Conservation (phyloP, 2,888 invertebrate genomes). For the Shargacucullia verbasci region DNA sequence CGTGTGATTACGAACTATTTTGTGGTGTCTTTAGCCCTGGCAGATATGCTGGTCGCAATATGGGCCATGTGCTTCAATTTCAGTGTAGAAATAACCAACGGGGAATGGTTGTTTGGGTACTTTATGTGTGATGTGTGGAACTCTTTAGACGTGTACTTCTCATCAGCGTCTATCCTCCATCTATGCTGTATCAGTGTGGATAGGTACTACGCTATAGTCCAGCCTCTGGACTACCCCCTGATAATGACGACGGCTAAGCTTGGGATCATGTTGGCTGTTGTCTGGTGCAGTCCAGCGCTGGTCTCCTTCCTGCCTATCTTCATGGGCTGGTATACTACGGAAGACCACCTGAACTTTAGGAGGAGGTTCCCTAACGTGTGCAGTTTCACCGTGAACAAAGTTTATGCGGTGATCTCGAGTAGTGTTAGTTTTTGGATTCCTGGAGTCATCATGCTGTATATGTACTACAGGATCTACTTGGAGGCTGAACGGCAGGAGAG, state of each 20-base stretch:
- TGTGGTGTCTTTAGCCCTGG: constrained; percentile 97
- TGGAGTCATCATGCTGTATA: constrained; percentile 97
- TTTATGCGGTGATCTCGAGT: constrained; percentile 96
- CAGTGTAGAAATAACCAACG: constrained; percentile 95
- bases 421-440: constrained; percentile 98
- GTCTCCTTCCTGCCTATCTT: constrained; percentile 98
- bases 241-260: constrained; percentile 96
- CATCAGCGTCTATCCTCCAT: constrained; percentile 97
- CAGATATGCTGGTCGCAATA: constrained; percentile 98
- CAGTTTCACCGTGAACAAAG: constrained; percentile 95
- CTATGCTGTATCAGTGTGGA: constrained; percentile 97
- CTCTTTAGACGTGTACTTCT: constrained; percentile 98
- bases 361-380: constrained; percentile 92
- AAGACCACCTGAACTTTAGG: constrained; percentile 92
- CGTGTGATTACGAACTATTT: constrained; percentile 98
- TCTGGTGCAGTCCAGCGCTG: constrained; percentile 97
- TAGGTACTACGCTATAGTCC: constrained; percentile 97
- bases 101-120: constrained; percentile 96
- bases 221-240: constrained; percentile 97
- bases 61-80: constrained; percentile 98
- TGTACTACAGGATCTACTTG: constrained; percentile 96
- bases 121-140: constrained; percentile 99
- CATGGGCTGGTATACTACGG: constrained; percentile 98
- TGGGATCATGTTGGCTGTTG: constrained; percentile 94
- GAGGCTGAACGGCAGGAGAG: constrained; percentile 96